phyloP scores from a whole-genome alignment of 2,113 vertebrate species.

The Aplodontia rufa region DNA sequence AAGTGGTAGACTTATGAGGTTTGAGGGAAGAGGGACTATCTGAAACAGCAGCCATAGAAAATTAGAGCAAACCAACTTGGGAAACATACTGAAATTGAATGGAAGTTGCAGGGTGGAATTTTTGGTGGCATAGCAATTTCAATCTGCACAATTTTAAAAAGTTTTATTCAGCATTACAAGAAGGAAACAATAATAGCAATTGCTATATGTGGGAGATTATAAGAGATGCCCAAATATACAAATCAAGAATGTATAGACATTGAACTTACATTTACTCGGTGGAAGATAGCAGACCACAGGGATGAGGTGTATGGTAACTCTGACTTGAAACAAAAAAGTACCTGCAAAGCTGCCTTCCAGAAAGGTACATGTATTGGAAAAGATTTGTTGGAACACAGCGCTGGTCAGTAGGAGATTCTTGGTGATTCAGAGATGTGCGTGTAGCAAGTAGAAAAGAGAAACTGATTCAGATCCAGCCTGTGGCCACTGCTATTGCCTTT shows the following conservation, averaged over 20 bases:
- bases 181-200: not conserved
- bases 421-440: no score
- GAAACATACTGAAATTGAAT: not conserved
- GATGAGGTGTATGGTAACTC: no score
- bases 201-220: not conserved
- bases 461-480: no score
- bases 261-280: no score
- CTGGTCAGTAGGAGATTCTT: no score
- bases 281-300: no score
- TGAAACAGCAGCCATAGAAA: not conserved
- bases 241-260: not conserved
- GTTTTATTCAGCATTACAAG: not conserved
- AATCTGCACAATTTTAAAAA: not conserved
- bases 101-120: not conserved
- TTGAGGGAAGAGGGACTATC: not conserved
- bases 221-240: not conserved
- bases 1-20: not conserved
- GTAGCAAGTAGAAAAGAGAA: no score
- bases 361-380: no score
- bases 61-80: not conserved
- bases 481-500: no score
- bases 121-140: not conserved
- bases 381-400: no score
- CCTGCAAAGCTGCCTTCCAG: no score
- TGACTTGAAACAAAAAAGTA: no score